Base-by-base conservation (phyloP, 2,797 vertebrate species). In the Myotis findleyi region DNA sequence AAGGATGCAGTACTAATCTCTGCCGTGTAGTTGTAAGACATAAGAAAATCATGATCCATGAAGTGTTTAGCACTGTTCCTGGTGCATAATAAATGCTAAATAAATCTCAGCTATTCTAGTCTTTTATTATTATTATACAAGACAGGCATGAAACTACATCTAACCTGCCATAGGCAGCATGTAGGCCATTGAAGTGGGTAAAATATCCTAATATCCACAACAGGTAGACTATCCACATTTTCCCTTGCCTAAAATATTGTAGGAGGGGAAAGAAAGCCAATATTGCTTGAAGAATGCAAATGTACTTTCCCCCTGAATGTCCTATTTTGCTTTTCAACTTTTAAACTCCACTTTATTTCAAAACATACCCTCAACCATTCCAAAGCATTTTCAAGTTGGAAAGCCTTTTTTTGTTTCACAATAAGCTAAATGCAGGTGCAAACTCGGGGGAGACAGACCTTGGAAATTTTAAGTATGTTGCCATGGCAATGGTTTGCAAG, bases 401-500 rank as follows among this genome's bases (percentile, higher is more conserved):
- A 97, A 98, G 77, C 72, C 80, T 96, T 91, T 91, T 76, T 98
- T 98, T 97, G 88, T 98, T 98, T 97, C 96, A 97, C 64, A 81
- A 92, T 95, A 97, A 98, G 96, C 92, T 97, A 98, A 98, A 89
- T 95, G 97, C 96, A 98, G 97, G 97, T 98, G 97, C 87, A 95
- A 98, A 98, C 97, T 95, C 84, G 11, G 95, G 97, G 91, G 97
- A 98, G 94, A 97, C 62, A 97, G 93, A 96, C 95, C 96, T 98
- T 98, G 97, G 94, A 97, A 97, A 96, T 96, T 93, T 97, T 97
- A 96, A 97, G 93, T 96, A 82, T 87, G 98, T 98, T 98, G 98
- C 98, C 96, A 98, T 98, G 97, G 98, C 94, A 98, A 98, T 98
- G 96, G 97, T 97, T 98, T 97, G 93, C 90, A 97, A 93, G 94